Percentiles rank a stretch among this genome's conserved stretches.
Evolutionary conservation across 2,113 vertebrate genomes (phyloP).

Genomic region (Laterallus jamaicensis): DNA sequence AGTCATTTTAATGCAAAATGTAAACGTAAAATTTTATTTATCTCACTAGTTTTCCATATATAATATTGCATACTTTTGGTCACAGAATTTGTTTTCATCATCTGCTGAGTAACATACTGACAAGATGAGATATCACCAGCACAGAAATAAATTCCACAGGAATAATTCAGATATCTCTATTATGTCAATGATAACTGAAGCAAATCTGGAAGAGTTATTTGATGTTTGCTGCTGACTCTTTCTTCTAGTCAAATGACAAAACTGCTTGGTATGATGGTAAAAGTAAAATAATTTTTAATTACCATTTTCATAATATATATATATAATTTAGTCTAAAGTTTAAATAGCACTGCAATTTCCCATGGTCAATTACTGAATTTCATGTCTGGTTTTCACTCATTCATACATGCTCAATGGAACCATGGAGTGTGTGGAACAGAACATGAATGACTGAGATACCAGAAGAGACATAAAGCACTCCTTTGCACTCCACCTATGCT

Average conservation of each 20-base stretch:
- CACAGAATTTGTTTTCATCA: background rate
- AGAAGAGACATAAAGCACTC: background rate
- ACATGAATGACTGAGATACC: background rate
- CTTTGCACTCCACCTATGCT: background rate
- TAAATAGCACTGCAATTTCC: background rate
- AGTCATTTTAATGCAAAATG: background rate
- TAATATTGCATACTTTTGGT: background rate
- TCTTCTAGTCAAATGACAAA: background rate
- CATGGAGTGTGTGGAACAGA: background rate
- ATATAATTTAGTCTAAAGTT: background rate
- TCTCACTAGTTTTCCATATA: background rate
- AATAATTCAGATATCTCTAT: background rate
- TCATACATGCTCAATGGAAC: background rate
- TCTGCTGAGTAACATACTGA: background rate
- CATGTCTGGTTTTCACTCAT: background rate
- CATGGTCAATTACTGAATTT: background rate
- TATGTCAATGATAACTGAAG: background rate
- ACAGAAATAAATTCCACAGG: background rate
- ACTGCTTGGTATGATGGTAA: background rate
- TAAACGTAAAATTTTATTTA: background rate
- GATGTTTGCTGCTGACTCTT: background rate
- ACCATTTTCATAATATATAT: background rate
- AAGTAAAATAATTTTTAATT: background rate
- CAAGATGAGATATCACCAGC: background rate
- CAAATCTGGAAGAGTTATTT: background rate